Evolutionary conservation across 2,888 invertebrate species (phyloP).

Genomic region (Eueremaeus valkanovi): DNA sequence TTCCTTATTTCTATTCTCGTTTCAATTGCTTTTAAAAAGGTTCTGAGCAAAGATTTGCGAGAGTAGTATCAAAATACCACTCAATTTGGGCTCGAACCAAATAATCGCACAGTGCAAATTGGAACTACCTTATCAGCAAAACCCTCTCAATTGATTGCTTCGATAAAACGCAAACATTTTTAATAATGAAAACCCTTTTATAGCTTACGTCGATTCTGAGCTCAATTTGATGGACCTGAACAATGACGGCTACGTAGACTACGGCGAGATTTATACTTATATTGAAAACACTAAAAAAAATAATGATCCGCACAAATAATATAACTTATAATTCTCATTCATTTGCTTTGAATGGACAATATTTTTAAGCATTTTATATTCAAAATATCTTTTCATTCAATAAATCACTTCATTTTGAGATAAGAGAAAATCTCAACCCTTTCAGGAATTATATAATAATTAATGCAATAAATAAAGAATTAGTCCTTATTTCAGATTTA

Average conservation of each 20-base stretch:
- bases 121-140: too few relatives aligned
- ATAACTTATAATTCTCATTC: too few relatives aligned
- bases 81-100: too few relatives aligned
- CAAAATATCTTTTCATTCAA: too few relatives aligned
- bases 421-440: too few relatives aligned
- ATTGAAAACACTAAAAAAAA: background rate
- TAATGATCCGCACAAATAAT: background rate
- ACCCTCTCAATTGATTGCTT: background rate
- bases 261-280: conserved; percentile 10
- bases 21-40: background rate
- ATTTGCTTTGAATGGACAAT: too few relatives aligned
- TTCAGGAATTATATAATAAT: too few relatives aligned
- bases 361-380: too few relatives aligned
- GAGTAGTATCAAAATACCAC: background rate
- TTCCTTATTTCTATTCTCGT: background rate
- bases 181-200: background rate
- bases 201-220: background rate
- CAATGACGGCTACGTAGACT: background rate
- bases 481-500: too few relatives aligned
- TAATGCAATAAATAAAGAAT: too few relatives aligned
- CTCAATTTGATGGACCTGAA: background rate
- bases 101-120: too few relatives aligned
- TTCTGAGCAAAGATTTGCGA: background rate
- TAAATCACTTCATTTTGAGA: too few relatives aligned
- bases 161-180: background rate